These are phyloP conservation scores for Zaprionus lineosus DNA, from an alignment of 2,888 invertebrate genomes.

Conservation along the genomic window DNA sequence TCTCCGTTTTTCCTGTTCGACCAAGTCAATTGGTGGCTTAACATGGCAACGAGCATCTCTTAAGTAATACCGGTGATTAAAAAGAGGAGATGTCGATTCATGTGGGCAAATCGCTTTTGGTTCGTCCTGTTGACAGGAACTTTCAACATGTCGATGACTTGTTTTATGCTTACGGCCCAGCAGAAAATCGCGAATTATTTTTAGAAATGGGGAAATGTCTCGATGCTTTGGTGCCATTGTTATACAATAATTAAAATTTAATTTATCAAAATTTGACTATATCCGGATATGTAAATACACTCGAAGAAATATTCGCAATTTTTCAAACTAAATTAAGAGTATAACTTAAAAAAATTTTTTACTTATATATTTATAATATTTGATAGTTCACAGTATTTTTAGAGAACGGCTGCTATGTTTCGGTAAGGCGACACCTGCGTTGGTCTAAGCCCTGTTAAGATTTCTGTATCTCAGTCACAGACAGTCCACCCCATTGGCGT, in stretches of 20 bases:
- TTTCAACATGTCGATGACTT: too few species aligned
- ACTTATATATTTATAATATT: too few species aligned
- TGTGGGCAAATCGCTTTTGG: too few species aligned
- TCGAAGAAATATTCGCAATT: too few species aligned
- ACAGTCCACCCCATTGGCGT: background rate
- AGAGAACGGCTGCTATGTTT: too few species aligned
- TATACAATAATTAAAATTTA: background rate
- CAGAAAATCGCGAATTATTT: conserved; percentile 52
- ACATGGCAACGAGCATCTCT: conserved; percentile 46
- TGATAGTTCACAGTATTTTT: too few species aligned
- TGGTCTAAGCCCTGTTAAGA: too few species aligned
- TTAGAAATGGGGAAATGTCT: conserved; percentile 51
- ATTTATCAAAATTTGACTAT: background rate
- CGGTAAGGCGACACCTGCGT: too few species aligned
- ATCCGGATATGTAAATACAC: too few species aligned
- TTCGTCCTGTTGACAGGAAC: too few species aligned
- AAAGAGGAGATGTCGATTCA: background rate
- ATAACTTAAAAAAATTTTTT: too few species aligned
- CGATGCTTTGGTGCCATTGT: conserved; percentile 51
- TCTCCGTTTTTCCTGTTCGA: conserved; percentile 29
- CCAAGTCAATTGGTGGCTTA: conserved; percentile 44
- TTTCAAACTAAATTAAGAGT: too few species aligned
- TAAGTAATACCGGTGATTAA: conserved; percentile 28
- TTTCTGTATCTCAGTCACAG: background rate
- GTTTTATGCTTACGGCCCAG: conserved; percentile 52